phyloP scores from a whole-genome alignment of 2,797 vertebrate species.

The Melanotaenia maccullochi region DNA sequence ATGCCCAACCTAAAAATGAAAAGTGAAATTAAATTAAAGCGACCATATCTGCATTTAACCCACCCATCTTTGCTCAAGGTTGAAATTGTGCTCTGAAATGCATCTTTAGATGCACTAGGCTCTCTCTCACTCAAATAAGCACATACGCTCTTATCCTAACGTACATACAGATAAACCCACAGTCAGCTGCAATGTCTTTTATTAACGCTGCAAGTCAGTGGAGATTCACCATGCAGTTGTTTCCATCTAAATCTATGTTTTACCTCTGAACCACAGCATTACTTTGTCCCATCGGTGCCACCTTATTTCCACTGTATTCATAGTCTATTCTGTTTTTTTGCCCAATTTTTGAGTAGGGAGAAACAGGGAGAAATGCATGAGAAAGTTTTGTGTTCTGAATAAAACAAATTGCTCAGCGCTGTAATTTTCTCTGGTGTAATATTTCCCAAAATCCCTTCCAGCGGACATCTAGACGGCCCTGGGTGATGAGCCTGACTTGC shows the following conservation, averaged over 20 bases:
- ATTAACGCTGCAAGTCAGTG: constrained; percentile 20
- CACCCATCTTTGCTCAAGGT: constrained; percentile 1
- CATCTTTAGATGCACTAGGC: constrained; percentile 35
- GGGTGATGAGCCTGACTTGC: constrained; percentile 58
- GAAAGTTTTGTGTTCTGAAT: constrained; percentile 54
- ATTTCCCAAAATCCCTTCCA: constrained; percentile 61
- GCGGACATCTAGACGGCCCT: constrained; percentile 38
- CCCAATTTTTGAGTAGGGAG: constrained; percentile 31
- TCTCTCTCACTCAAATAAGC: neutral
- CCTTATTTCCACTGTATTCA: constrained; percentile 30
- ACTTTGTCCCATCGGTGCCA: constrained; percentile 34
- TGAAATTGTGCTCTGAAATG: constrained; percentile 35
- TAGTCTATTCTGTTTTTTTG: constrained; percentile 33
- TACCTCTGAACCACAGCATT: constrained; percentile 44
- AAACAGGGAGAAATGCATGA: constrained; percentile 32
- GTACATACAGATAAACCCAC: neutral
- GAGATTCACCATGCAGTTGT: constrained; percentile 15
- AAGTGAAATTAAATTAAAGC: constrained; percentile 20
- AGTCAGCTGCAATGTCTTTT: neutral
- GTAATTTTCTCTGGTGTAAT: constrained; percentile 63
- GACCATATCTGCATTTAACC: constrained; percentile 34
- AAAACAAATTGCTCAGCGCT: constrained; percentile 61
- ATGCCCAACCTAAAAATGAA: constrained; percentile 30
- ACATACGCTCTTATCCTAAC: neutral
- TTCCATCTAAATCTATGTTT: constrained; percentile 36